phyloP scores from a whole-genome alignment of 2,113 vertebrate species.

The Heloderma charlesbogerti region DNA sequence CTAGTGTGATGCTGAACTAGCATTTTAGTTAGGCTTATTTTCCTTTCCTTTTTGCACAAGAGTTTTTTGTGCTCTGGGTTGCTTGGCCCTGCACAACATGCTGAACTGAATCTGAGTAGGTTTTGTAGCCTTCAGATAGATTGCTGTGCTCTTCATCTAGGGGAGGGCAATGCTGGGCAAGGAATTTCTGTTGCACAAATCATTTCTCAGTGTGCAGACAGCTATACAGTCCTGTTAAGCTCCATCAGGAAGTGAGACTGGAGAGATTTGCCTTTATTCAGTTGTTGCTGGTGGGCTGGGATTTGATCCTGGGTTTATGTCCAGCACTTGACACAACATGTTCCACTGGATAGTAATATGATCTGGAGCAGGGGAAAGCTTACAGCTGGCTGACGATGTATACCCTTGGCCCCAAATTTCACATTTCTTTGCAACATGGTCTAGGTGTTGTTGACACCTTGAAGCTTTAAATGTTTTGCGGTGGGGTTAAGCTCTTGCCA shows the following conservation, averaged over 20 bases:
- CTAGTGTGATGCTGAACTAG: no score
- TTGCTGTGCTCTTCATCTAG: neutral
- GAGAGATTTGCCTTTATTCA: neutral
- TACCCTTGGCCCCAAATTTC: neutral
- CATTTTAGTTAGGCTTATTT: no score
- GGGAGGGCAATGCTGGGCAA: neutral
- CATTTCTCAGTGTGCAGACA: neutral
- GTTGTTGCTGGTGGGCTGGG: neutral
- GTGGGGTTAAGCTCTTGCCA: neutral
- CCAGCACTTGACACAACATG: neutral
- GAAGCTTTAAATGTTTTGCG: neutral
- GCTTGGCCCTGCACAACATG: neutral
- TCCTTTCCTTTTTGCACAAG: neutral
- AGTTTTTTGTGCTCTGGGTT: neutral
- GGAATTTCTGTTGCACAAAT: neutral
- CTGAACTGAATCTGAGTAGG: neutral
- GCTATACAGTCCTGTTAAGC: neutral
- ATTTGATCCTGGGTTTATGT: neutral
- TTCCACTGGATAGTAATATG: neutral
- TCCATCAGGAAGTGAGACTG: neutral
- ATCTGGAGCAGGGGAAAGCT: neutral
- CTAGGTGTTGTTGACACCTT: neutral
- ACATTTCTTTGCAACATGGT: neutral
- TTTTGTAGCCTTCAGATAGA: neutral
- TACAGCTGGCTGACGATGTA: neutral